These are phyloP conservation scores for Latrodectus hesperus DNA, from an alignment of 2,888 invertebrate genomes.

Conservation along the genomic window DNA sequence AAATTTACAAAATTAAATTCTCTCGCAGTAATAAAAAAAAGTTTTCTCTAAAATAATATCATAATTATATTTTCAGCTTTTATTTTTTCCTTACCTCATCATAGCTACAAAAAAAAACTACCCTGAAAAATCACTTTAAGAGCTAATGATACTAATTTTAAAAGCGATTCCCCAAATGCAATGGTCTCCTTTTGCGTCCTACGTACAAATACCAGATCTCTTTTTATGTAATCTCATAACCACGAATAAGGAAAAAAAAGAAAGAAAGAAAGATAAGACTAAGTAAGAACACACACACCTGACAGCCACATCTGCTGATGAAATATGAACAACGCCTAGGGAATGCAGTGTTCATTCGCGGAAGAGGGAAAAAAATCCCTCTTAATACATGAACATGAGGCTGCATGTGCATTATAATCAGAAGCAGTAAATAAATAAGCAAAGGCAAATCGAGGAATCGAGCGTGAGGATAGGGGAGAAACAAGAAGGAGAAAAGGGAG, in stretches of 20 bases:
- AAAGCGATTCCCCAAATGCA: no score
- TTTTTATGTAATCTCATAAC: no score
- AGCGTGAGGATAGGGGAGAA: slow-evolving; percentile 16
- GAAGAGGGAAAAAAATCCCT: background rate
- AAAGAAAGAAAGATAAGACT: background rate
- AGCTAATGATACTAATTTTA: no score
- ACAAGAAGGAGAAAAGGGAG: slow-evolving; percentile 6
- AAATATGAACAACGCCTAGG: slow-evolving; percentile 34
- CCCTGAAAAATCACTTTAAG: no score
- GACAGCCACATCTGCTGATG: slow-evolving; percentile 33
- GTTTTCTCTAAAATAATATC: no score
- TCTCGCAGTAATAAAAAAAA: no score
- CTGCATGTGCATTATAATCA: background rate
- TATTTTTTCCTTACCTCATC: no score
- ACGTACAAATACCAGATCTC: no score
- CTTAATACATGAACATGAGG: slow-evolving; percentile 41
- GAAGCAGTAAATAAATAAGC: slow-evolving; percentile 17
- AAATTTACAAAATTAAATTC: no score
- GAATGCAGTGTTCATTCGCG: slow-evolving; percentile 36
- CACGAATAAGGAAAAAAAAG: background rate
- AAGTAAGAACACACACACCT: slow-evolving; percentile 2
- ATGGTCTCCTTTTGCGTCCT: no score
- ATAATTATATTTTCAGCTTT: no score
- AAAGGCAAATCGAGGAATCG: slow-evolving; percentile 28
- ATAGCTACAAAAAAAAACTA: no score